phyloP scores from a whole-genome alignment of 1,140 invertebrate genomes.

The Cheumatopsyche charites region DNA sequence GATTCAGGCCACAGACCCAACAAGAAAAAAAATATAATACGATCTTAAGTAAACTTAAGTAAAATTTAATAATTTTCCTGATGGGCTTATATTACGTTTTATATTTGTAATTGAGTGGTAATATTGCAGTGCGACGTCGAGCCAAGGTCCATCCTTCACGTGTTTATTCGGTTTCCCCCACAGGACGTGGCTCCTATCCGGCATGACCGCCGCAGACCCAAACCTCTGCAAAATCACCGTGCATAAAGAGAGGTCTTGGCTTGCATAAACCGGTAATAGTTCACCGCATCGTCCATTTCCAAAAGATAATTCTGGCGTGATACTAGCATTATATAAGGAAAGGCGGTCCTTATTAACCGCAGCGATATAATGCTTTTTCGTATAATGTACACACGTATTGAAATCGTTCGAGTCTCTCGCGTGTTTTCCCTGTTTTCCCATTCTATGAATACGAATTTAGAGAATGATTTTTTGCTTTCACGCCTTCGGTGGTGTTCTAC shows the following conservation, averaged over 20 bases:
- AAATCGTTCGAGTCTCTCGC: not conserved
- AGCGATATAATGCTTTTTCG: not conserved
- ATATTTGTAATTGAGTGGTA: too few relatives aligned
- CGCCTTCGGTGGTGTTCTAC: too few relatives aligned
- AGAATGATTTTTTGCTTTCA: too few relatives aligned
- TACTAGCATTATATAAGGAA: conserved; percentile 26
- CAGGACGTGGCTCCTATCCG: conserved; percentile 23
- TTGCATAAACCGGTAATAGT: conserved; percentile 34
- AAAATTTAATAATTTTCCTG: too few relatives aligned
- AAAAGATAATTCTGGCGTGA: conserved; percentile 47
- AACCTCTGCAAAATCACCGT: conserved; percentile 41
- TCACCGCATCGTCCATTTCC: conserved; percentile 46
- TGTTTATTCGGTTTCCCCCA: conserved; percentile 27
- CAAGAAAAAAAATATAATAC: too few relatives aligned
- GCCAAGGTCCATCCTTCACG: conserved; percentile 4
- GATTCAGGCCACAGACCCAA: too few relatives aligned
- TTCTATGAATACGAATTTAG: not conserved
- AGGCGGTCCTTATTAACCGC: conserved; percentile 7
- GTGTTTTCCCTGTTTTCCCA: not conserved
- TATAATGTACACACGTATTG: too few relatives aligned
- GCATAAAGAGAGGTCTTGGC: conserved; percentile 27
- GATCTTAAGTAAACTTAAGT: too few relatives aligned
- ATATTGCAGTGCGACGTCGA: too few relatives aligned
- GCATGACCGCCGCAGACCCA: conserved; percentile 32
- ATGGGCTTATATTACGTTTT: too few relatives aligned